Evolutionary conservation across 2,113 vertebrate species (phyloP).

Genomic region (Archilochus colubris): DNA sequence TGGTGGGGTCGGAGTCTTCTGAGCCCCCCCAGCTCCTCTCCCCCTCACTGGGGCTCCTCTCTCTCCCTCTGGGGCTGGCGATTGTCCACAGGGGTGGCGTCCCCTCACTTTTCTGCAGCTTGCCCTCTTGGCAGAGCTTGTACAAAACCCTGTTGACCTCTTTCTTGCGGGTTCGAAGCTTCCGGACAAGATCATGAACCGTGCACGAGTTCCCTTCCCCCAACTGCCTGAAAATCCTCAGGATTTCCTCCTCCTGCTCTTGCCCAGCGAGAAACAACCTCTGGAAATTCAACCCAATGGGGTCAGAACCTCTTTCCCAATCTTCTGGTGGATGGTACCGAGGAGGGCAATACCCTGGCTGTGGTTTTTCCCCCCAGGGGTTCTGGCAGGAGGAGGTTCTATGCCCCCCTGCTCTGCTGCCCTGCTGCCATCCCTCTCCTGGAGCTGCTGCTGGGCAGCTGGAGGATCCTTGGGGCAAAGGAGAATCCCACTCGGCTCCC

Average conservation of each 20-base stretch:
- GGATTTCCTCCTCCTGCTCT: neutral
- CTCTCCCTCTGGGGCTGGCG: neutral
- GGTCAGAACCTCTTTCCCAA: accelerated
- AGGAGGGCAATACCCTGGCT: accelerated
- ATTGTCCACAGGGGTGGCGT: conserved; percentile 82
- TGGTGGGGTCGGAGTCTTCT: conserved; percentile 42
- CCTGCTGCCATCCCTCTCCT: conserved; percentile 11
- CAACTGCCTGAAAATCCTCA: conserved; percentile 71
- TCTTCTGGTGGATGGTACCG: accelerated
- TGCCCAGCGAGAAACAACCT: conserved; percentile 5
- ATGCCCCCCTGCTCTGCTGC: accelerated
- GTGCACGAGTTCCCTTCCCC: conserved; percentile 64
- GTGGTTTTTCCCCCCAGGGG: accelerated
- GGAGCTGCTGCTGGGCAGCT: neutral
- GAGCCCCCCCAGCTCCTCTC: neutral
- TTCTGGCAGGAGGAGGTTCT: neutral
- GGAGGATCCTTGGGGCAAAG: neutral
- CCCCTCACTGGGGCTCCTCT: neutral
- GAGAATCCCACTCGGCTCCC: conserved; percentile 64
- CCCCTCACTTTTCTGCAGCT: conserved; percentile 59
- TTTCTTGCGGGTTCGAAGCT: conserved; percentile 78
- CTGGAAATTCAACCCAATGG: conserved; percentile 41
- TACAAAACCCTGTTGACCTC: conserved; percentile 85
- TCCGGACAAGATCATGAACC: conserved; percentile 72
- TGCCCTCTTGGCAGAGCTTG: conserved; percentile 68